phyloP scores from a whole-genome alignment of 2,888 invertebrate species.

The Gisinianus flammeolus region DNA sequence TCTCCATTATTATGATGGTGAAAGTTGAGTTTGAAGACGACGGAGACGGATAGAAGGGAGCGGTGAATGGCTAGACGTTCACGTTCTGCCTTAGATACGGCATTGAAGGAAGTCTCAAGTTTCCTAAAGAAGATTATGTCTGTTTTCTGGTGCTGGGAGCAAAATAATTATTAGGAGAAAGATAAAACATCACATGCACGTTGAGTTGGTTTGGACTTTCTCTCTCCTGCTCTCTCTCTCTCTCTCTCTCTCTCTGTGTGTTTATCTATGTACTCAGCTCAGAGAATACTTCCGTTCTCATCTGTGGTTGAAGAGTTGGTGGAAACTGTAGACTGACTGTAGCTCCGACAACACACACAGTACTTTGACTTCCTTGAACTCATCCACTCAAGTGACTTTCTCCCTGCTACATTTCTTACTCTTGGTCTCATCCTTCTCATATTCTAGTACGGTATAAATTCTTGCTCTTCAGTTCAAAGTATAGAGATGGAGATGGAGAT shows the following conservation, averaged over 20 bases:
- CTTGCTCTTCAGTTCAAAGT: not conserved
- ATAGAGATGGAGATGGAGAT: not conserved
- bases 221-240: not conserved
- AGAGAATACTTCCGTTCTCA: not conserved
- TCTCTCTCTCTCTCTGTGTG: not conserved
- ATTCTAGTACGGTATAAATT: too few relatives aligned
- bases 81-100: not conserved
- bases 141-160: constrained; percentile 8
- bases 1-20: too few relatives aligned
- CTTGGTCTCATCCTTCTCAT: not conserved
- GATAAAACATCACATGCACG: not conserved
- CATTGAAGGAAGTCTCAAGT: constrained; percentile 3
- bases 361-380: not conserved
- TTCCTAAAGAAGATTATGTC: constrained; percentile 15
- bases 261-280: too few relatives aligned
- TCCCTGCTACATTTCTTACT: not conserved
- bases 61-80: not conserved
- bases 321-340: not conserved
- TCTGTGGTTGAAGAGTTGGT: not conserved
- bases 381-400: not conserved
- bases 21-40: not conserved
- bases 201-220: not conserved
- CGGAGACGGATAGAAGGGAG: not conserved
- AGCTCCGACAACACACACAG: not conserved
- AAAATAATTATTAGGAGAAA: constrained; percentile 16